These are phyloP conservation scores for Aphelenchoides avenae DNA, from an alignment of 1,140 invertebrate genomes.

Conservation along the genomic window DNA sequence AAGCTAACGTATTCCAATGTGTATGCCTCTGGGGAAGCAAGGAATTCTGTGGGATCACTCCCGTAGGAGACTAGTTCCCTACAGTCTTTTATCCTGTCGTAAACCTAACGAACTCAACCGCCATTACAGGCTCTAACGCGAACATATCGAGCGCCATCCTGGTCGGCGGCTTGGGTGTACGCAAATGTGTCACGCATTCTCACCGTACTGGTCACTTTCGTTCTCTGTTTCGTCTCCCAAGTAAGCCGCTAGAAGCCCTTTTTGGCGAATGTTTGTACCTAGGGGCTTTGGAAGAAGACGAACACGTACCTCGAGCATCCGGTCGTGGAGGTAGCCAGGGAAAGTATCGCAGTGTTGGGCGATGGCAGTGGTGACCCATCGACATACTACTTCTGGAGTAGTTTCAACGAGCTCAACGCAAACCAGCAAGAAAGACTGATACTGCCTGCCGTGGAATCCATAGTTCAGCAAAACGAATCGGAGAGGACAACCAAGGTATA, in stretches of 20 bases:
- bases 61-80: too few species aligned
- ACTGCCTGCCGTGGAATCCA: conserved; percentile 21
- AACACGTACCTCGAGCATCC: conserved; percentile 34
- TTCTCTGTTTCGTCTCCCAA: neutral
- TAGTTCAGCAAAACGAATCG: conserved; percentile 12
- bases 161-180: conserved; percentile 4
- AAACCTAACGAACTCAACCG: neutral
- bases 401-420: conserved; percentile 3
- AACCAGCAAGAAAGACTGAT: neutral
- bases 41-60: too few species aligned
- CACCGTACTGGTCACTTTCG: neutral
- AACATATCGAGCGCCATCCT: conserved; percentile 2
- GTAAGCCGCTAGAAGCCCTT: conserved; percentile 1
- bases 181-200: neutral
- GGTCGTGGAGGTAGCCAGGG: conserved; percentile 1
- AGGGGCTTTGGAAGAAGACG: conserved; percentile 26
- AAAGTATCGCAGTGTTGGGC: neutral
- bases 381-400: conserved; percentile 21
- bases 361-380: neutral
- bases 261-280: conserved; percentile 16
- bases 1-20: too few species aligned
- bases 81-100: too few species aligned
- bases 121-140: neutral
- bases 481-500: conserved; percentile 24
- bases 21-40: too few species aligned